Evolutionary conservation across 2,797 vertebrate genomes (phyloP).

Genomic region (Botia almorhae): DNA sequence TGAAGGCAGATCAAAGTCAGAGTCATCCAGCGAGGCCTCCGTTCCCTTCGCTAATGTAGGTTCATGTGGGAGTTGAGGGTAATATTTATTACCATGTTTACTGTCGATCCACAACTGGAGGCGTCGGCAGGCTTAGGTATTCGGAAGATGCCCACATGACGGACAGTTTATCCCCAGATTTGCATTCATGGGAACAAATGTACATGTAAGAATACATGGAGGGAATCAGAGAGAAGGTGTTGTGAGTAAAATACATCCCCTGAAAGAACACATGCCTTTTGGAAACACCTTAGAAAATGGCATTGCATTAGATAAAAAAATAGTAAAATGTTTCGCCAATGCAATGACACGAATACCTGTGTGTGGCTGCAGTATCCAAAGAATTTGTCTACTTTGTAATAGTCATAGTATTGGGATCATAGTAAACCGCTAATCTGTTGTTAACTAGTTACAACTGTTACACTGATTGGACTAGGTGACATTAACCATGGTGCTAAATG

Average conservation of each 20-base stretch:
- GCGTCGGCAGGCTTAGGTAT: constrained; percentile 56
- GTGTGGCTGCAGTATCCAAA: too few species aligned
- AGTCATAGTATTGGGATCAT: too few species aligned
- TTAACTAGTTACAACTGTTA: too few species aligned
- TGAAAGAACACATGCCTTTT: not conserved
- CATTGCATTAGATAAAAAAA: not conserved
- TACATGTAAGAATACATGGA: constrained; percentile 46
- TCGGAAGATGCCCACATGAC: constrained; percentile 56
- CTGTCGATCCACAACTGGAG: constrained; percentile 61
- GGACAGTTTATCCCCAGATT: constrained; percentile 64
- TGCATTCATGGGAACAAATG: constrained; percentile 70
- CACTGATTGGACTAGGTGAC: too few species aligned
- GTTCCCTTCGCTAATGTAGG: constrained; percentile 37
- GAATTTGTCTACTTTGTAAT: too few species aligned
- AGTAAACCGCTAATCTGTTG: too few species aligned
- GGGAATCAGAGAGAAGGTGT: constrained; percentile 61
- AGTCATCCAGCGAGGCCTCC: constrained; percentile 58
- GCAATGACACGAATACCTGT: too few species aligned
- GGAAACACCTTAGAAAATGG: not conserved
- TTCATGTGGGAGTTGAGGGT: constrained; percentile 51
- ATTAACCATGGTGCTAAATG: not conserved
- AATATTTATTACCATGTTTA: constrained; percentile 60
- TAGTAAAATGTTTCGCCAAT: too few species aligned
- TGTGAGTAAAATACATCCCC: constrained; percentile 36
- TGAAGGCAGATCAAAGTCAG: constrained; percentile 74